phyloP scores from a whole-genome alignment of 2,888 invertebrate species.

The Andrena flavipes region DNA sequence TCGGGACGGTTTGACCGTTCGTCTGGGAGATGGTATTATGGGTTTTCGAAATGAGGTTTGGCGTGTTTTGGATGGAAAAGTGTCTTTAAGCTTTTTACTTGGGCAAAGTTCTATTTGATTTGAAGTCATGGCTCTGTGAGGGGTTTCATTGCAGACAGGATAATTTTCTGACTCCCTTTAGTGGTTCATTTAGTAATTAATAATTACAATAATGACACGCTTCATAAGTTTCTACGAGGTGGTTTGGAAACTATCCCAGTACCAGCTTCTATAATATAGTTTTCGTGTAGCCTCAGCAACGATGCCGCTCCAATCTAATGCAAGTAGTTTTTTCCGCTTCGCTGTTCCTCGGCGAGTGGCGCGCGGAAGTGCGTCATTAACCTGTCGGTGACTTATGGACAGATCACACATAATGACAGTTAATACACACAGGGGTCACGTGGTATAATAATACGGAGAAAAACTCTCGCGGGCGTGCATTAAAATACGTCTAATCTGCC shows the following conservation, averaged over 20 bases:
- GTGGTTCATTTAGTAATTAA: neutral
- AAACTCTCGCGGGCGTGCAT: conserved; percentile 40
- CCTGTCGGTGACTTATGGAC: conserved; percentile 73
- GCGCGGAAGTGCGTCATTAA: conserved; percentile 70
- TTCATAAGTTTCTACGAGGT: neutral
- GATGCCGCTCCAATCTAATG: conserved; percentile 44
- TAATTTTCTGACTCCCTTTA: neutral
- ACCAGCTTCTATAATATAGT: neutral
- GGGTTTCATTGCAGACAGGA: too few species aligned
- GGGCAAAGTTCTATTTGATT: too few species aligned
- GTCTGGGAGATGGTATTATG: neutral
- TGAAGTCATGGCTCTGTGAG: too few species aligned
- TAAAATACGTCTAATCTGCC: conserved; percentile 48
- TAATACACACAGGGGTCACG: conserved; percentile 52
- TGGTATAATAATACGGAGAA: conserved; percentile 45
- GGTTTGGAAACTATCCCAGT: neutral
- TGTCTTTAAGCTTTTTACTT: neutral
- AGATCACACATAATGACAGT: conserved; percentile 63
- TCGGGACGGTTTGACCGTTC: neutral
- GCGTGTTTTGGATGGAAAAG: neutral
- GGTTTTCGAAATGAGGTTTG: neutral
- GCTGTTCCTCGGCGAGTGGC: conserved; percentile 38
- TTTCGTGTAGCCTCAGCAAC: neutral
- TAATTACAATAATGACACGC: neutral
- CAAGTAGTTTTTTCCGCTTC: conserved; percentile 50